A percentile compares a stretch with the other conserved stretches of the same genome.
These are phyloP conservation scores for Alouatta palliata DNA, from an alignment of 2,113 vertebrate species.

Conservation along the genomic window DNA sequence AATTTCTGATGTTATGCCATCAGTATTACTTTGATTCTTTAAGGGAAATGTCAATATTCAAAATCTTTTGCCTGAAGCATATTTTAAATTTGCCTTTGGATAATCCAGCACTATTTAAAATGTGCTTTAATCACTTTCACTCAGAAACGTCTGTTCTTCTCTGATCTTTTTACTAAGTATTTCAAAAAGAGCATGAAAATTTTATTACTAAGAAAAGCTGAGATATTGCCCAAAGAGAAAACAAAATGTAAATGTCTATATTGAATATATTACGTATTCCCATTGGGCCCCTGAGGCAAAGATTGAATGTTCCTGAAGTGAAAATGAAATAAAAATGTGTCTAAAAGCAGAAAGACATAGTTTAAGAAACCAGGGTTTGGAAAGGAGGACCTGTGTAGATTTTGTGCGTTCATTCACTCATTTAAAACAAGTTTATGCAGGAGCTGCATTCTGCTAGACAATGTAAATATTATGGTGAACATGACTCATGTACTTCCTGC, in stretches of 20 bases:
- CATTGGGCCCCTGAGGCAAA: not conserved
- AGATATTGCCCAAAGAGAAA: conserved; percentile 11
- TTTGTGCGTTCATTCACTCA: not conserved
- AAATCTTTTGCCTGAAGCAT: conserved; percentile 42
- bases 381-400: not conserved
- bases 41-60: conserved; percentile 51
- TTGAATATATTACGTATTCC: not conserved
- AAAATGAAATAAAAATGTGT: conserved; percentile 27
- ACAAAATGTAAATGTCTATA: conserved; percentile 51
- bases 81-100: conserved; percentile 57
- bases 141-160: conserved; percentile 19
- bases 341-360: not conserved
- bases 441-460: not conserved
- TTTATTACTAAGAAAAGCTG: conserved; percentile 37
- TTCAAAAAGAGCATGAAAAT: conserved; percentile 15
- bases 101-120: conserved; percentile 50
- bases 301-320: conserved; percentile 14
- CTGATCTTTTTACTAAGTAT: conserved; percentile 46
- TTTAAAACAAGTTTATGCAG: no score
- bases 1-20: conserved; percentile 28
- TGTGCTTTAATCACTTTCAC: conserved; percentile 47
- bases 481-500: not conserved
- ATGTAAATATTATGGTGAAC: not conserved
- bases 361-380: not conserved
- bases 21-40: conserved; percentile 29